Percentiles rank a stretch among this genome's conserved stretches.
Evolutionary conservation across 2,888 invertebrate genomes (phyloP).

Genomic region (Drosophila demipolita): DNA sequence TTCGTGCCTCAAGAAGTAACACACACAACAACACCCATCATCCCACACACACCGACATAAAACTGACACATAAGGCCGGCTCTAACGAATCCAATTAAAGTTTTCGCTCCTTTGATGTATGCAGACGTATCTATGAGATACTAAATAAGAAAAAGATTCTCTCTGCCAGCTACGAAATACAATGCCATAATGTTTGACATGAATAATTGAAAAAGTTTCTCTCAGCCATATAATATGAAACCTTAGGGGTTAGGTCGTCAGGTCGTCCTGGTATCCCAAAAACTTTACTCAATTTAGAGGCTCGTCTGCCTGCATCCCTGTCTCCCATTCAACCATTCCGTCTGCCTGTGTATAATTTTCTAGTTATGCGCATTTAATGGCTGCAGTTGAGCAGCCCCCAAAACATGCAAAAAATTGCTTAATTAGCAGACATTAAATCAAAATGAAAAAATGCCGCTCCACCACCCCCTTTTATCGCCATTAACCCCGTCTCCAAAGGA

Average conservation of each 20-base stretch:
- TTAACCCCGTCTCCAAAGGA: slow-evolving; percentile 12
- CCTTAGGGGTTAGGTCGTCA: slow-evolving; percentile 60
- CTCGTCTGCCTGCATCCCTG: slow-evolving; percentile 9
- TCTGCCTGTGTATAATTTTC: slow-evolving; percentile 70
- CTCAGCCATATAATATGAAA: slow-evolving; percentile 56
- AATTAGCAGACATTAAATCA: slow-evolving; percentile 80
- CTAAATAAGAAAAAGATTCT: slow-evolving; percentile 48
- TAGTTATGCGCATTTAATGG: slow-evolving; percentile 79
- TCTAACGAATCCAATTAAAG: slow-evolving; percentile 76
- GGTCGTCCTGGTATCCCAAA: slow-evolving; percentile 33
- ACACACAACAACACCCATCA: background rate
- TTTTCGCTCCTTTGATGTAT: slow-evolving; percentile 74
- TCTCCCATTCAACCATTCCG: slow-evolving; percentile 1
- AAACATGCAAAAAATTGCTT: slow-evolving; percentile 69
- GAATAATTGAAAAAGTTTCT: slow-evolving; percentile 79
- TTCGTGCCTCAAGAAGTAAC: slow-evolving; percentile 35
- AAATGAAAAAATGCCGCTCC: slow-evolving; percentile 64
- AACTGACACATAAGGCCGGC: slow-evolving; percentile 32
- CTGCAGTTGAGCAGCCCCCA: slow-evolving; percentile 64
- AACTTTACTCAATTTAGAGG: slow-evolving; percentile 56
- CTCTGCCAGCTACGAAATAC: slow-evolving; percentile 49
- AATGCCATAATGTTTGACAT: slow-evolving; percentile 76
- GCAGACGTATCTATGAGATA: slow-evolving; percentile 60
- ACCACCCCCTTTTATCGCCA: background rate
- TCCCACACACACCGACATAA: slow-evolving; percentile 5